Conservation (phyloP, 2,113 vertebrate species). For the Spea multiplicata region DNA sequence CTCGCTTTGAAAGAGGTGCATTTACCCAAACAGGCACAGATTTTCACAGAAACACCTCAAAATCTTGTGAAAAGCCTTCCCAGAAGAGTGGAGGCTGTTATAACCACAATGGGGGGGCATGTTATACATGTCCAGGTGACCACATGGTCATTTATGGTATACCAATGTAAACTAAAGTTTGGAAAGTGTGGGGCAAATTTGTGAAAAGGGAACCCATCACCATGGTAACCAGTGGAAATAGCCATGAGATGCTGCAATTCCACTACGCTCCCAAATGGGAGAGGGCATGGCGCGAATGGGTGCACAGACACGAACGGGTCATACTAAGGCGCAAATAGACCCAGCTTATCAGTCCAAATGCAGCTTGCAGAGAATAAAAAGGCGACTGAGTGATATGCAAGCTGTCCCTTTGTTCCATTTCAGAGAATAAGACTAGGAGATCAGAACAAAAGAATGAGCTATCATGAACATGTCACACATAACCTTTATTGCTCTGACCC, state of each 20-base stretch:
- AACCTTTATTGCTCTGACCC: slow-evolving; percentile 21
- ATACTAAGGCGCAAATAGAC: slow-evolving; percentile 8
- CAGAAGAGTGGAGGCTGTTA: too few species aligned
- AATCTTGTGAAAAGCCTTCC: too few species aligned
- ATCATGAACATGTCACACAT: slow-evolving; percentile 35
- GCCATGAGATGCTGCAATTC: slow-evolving; percentile 21
- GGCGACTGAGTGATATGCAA: slow-evolving; percentile 42
- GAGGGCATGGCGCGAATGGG: not conserved
- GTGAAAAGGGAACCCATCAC: too few species aligned
- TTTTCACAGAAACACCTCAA: too few species aligned
- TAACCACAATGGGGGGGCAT: too few species aligned
- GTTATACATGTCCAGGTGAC: too few species aligned
- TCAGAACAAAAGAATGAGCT: slow-evolving; percentile 2
- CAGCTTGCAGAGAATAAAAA: slow-evolving; percentile 41
- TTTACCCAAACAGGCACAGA: too few species aligned
- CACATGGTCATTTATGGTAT: too few species aligned
- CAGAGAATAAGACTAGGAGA: not conserved
- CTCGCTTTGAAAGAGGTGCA: too few species aligned
- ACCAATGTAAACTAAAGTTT: too few species aligned
- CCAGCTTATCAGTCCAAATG: slow-evolving; percentile 34
- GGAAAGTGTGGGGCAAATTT: too few species aligned
- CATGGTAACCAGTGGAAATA: not conserved
- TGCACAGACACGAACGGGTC: slow-evolving; percentile 19
- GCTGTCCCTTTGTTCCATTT: slow-evolving; percentile 41
- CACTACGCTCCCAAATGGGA: not conserved